A percentile compares a stretch with the other conserved stretches of the same genome.
Conservation (phyloP, 2,797 vertebrate genomes). For the Sylvilagus floridanus region DNA sequence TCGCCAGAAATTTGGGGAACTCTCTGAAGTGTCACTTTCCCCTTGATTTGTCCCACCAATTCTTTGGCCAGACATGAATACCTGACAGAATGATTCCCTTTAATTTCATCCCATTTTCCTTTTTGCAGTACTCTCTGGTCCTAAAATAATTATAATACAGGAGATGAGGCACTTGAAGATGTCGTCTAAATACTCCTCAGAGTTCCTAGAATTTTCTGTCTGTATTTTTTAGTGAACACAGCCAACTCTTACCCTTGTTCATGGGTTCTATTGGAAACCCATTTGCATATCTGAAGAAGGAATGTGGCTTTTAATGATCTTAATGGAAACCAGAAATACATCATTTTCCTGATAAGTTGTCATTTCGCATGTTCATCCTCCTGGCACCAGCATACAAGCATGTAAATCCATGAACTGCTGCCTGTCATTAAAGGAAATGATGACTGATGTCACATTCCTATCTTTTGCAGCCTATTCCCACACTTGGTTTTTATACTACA, state of each 20-base stretch:
- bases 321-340: conserved; percentile 74
- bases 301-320: conserved; percentile 78
- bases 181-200: not conserved
- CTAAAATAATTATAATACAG: not conserved
- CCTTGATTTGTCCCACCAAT: not conserved
- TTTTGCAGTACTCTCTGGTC: not conserved
- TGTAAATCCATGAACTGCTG: conserved; percentile 69
- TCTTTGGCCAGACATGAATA: not conserved
- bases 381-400: conserved; percentile 65
- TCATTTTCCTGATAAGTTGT: conserved; percentile 77
- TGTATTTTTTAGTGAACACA: conserved; percentile 32
- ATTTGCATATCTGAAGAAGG: conserved; percentile 78
- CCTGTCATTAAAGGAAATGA: conserved; percentile 72
- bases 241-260: conserved; percentile 23
- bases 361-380: conserved; percentile 74
- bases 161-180: not conserved
- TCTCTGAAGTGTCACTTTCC: not conserved
- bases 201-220: not conserved
- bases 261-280: conserved; percentile 66
- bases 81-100: not conserved
- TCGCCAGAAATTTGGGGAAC: not conserved
- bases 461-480: conserved; percentile 63
- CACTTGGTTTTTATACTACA: conserved; percentile 56
- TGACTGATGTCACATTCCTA: conserved; percentile 67
- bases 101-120: not conserved